These are phyloP conservation scores for Pseudocheirus occidentalis DNA, from an alignment of 2,797 vertebrate species.

Conservation along the genomic window DNA sequence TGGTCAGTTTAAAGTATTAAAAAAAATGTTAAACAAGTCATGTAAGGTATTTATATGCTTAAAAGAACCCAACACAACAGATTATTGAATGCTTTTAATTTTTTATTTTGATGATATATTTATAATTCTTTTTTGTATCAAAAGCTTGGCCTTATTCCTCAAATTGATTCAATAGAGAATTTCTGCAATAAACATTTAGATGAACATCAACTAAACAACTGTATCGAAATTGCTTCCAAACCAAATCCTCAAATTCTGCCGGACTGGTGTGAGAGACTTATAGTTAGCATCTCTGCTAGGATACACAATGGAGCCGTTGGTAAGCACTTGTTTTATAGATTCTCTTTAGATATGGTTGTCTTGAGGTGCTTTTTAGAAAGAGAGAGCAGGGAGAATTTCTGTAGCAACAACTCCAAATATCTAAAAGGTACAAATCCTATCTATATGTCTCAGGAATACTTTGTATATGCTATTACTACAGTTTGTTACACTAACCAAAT, in stretches of 20 bases:
- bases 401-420: slow-evolving; percentile 25
- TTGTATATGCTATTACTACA: neutral
- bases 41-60: neutral
- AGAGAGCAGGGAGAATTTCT: neutral
- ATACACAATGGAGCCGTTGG: slow-evolving; percentile 89
- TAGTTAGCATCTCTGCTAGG: slow-evolving; percentile 88
- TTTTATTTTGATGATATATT: slow-evolving; percentile 43
- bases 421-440: neutral
- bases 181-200: slow-evolving; percentile 87
- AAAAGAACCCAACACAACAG: slow-evolving; percentile 61
- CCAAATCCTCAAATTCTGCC: slow-evolving; percentile 81
- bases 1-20: neutral
- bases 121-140: slow-evolving; percentile 67
- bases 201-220: slow-evolving; percentile 86
- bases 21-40: neutral
- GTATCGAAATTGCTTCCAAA: slow-evolving; percentile 85
- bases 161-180: slow-evolving; percentile 84
- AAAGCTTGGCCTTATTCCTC: slow-evolving; percentile 91
- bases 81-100: neutral
- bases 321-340: slow-evolving; percentile 80
- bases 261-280: slow-evolving; percentile 84
- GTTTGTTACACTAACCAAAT: neutral
- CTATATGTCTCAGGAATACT: neutral
- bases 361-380: slow-evolving; percentile 5
- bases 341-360: neutral